Conservation (phyloP, 1,140 invertebrate species). For the Papilio glaucus region DNA sequence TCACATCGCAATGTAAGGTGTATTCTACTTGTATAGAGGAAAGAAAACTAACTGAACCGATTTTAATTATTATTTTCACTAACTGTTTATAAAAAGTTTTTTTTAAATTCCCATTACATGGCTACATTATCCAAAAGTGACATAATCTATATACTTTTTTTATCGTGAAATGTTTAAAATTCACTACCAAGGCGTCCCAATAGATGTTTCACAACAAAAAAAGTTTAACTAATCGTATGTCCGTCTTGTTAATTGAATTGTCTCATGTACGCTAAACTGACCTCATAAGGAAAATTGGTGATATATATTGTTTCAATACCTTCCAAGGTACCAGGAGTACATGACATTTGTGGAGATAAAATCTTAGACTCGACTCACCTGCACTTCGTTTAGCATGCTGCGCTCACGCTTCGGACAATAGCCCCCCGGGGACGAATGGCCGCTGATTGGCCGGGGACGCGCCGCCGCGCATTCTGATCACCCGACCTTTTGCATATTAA, state of each 20-base stretch:
- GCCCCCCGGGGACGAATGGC: constrained; percentile 42
- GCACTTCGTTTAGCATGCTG: constrained; percentile 23
- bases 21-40: background rate
- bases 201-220: too few relatives aligned
- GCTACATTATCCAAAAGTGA: too few relatives aligned
- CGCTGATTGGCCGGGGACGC: constrained; percentile 39
- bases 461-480: constrained; percentile 40
- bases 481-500: constrained; percentile 18
- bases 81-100: too few relatives aligned
- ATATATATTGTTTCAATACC: background rate
- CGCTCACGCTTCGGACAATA: constrained; percentile 33
- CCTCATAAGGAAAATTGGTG: constrained; percentile 3
- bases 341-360: constrained; percentile 6
- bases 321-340: background rate
- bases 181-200: too few relatives aligned
- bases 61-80: too few relatives aligned
- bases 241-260: too few relatives aligned
- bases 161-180: too few relatives aligned
- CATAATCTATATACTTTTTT: too few relatives aligned
- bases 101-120: too few relatives aligned
- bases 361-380: constrained; percentile 11
- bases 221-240: too few relatives aligned
- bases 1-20: background rate
- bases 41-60: too few relatives aligned
- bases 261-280: too few relatives aligned